These are phyloP conservation scores for Syngnathus rostellatus DNA, from an alignment of 2,797 vertebrate species.

Conservation along the genomic window DNA sequence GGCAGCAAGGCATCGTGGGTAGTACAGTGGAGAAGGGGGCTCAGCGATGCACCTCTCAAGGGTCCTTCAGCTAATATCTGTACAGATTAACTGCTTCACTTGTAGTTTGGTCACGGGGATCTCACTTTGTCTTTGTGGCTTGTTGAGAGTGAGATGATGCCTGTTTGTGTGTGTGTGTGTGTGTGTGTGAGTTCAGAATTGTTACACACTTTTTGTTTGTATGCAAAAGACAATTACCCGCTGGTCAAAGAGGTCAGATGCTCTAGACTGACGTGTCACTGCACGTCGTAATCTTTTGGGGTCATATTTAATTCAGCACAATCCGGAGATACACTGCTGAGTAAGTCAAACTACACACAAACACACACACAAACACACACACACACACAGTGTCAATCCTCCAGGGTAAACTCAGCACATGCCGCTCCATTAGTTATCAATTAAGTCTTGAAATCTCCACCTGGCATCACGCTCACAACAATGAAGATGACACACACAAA, in stretches of 20 bases:
- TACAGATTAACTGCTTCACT: constrained; percentile 75
- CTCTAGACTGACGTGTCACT: constrained; percentile 50
- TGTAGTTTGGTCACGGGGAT: constrained; percentile 68
- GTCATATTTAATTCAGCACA: constrained; percentile 62
- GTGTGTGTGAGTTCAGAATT: constrained; percentile 24
- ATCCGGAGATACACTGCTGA: constrained; percentile 57
- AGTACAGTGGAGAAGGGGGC: constrained; percentile 54
- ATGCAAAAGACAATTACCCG: constrained; percentile 22
- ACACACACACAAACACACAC: constrained; percentile 21
- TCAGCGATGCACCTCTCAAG: constrained; percentile 61
- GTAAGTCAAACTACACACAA: constrained; percentile 50
- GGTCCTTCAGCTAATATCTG: constrained; percentile 72
- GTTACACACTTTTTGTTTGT: constrained; percentile 24
- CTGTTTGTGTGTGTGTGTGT: constrained; percentile 24
- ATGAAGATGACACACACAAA: constrained; percentile 4
- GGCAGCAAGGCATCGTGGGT: constrained; percentile 47
- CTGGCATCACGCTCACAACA: constrained; percentile 50
- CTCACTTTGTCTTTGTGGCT: constrained; percentile 61
- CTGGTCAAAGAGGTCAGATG: constrained; percentile 42
- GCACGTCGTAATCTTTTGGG: constrained; percentile 59
- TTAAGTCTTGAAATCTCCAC: constrained; percentile 74
- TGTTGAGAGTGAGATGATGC: constrained; percentile 46
- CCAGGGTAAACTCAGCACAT: constrained; percentile 69
- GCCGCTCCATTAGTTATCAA: constrained; percentile 78
- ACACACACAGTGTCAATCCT: constrained; percentile 50